Percentiles rank a stretch among this genome's conserved stretches.
Evolutionary conservation across 2,113 vertebrate genomes (phyloP).

Genomic region (Shinisaurus crocodilurus): DNA sequence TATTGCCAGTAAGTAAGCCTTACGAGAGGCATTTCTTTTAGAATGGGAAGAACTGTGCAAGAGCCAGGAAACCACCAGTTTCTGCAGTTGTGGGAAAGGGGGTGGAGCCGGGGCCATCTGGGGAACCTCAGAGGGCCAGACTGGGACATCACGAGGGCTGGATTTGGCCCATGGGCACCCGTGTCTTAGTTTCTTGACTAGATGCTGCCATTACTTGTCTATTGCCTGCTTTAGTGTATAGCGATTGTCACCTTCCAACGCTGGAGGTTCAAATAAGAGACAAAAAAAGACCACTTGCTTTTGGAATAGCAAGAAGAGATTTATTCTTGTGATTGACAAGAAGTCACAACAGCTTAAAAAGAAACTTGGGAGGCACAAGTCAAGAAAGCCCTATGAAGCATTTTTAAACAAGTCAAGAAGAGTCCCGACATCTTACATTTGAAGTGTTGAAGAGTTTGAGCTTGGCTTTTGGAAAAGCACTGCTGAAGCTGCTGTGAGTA

Average conservation of each 20-base stretch:
- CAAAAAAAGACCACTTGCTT: constrained; percentile 31
- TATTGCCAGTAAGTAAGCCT: no score
- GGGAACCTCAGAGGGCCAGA: no score
- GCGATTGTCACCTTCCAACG: neutral
- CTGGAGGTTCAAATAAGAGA: neutral
- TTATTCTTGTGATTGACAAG: constrained; percentile 74
- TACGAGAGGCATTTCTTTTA: no score
- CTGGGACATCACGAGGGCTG: no score
- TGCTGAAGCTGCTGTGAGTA: constrained; percentile 60
- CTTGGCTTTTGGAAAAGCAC: constrained; percentile 60
- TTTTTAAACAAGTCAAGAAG: constrained; percentile 48
- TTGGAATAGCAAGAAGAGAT: constrained; percentile 74
- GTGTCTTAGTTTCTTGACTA: neutral
- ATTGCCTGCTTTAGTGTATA: neutral
- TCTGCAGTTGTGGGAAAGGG: no score
- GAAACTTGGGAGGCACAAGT: constrained; percentile 69
- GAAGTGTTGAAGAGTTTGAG: constrained; percentile 59
- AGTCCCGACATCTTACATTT: constrained; percentile 41
- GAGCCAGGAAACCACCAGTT: no score
- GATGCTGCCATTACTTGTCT: neutral
- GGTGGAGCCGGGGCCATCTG: no score
- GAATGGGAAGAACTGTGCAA: no score
- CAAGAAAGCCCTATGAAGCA: constrained; percentile 71
- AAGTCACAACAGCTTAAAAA: constrained; percentile 70
- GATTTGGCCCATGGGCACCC: no score